Evolutionary conservation across 2,113 vertebrate species (phyloP).

Genomic region (Emydocephalus ijimae): DNA sequence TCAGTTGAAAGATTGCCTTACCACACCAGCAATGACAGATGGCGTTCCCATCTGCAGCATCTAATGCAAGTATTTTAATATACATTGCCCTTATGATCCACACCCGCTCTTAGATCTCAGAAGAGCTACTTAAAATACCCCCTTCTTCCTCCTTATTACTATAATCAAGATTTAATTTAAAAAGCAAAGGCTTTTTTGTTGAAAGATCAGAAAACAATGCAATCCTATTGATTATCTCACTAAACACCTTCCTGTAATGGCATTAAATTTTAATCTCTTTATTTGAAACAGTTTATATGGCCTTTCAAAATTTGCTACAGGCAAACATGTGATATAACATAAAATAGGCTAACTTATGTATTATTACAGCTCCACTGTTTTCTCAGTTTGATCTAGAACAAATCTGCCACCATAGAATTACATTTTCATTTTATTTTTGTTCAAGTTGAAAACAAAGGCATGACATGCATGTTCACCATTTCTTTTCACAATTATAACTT

Average conservation of each 20-base stretch:
- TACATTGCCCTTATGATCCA: neutral
- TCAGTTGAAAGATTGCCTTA: neutral
- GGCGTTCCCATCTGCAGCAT: neutral
- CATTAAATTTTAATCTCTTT: conserved; percentile 3
- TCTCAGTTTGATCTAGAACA: neutral
- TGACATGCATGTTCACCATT: neutral
- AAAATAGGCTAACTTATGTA: neutral
- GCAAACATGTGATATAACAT: neutral
- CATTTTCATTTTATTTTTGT: neutral
- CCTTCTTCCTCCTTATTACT: neutral
- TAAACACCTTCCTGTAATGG: neutral
- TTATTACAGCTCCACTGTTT: conserved; percentile 2
- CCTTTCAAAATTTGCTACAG: conserved; percentile 16
- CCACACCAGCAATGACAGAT: conserved; percentile 3
- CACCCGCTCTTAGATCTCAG: neutral
- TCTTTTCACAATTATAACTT: neutral
- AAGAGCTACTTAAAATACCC: neutral
- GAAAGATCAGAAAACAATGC: neutral
- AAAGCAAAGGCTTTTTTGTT: neutral
- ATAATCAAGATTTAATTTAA: neutral
- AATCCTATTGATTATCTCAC: neutral
- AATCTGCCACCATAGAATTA: neutral
- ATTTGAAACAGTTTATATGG: conserved; percentile 4
- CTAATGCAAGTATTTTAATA: conserved; percentile 17
- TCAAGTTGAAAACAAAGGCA: conserved; percentile 9